These are phyloP conservation scores for Unio pictorum DNA, from an alignment of 2,888 invertebrate species.

Conservation along the genomic window DNA sequence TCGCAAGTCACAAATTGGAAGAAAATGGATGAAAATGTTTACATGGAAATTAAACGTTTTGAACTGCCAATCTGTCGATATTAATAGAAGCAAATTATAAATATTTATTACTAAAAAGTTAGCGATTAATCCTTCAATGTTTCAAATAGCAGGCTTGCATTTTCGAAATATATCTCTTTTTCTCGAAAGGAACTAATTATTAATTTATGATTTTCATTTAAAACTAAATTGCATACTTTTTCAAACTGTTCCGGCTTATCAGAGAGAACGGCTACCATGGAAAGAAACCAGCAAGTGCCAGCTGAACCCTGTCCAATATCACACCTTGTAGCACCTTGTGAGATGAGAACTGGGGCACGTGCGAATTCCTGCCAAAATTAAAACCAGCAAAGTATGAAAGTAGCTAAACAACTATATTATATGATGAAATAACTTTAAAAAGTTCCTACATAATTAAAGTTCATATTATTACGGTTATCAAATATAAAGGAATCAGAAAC, in stretches of 20 bases:
- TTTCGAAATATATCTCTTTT: background rate
- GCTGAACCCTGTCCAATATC: constrained; percentile 64
- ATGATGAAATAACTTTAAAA: background rate
- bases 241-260: constrained; percentile 52
- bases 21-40: too few relatives aligned
- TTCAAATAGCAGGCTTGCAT: background rate
- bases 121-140: background rate
- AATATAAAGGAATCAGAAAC: too few relatives aligned
- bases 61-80: too few relatives aligned
- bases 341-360: constrained; percentile 47
- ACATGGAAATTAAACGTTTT: too few relatives aligned
- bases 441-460: too few relatives aligned
- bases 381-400: background rate
- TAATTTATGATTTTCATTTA: background rate
- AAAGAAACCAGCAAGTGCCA: constrained; percentile 66
- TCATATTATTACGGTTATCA: too few relatives aligned
- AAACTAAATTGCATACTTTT: constrained; percentile 35
- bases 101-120: too few relatives aligned
- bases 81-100: too few relatives aligned
- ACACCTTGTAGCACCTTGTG: constrained; percentile 57
- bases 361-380: constrained; percentile 49
- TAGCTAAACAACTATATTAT: background rate
- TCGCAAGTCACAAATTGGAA: too few relatives aligned
- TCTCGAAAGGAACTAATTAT: background rate
- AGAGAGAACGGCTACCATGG: constrained; percentile 56